These are phyloP conservation scores for Capitulum mitella DNA, from an alignment of 2,888 invertebrate genomes.

Conservation along the genomic window DNA sequence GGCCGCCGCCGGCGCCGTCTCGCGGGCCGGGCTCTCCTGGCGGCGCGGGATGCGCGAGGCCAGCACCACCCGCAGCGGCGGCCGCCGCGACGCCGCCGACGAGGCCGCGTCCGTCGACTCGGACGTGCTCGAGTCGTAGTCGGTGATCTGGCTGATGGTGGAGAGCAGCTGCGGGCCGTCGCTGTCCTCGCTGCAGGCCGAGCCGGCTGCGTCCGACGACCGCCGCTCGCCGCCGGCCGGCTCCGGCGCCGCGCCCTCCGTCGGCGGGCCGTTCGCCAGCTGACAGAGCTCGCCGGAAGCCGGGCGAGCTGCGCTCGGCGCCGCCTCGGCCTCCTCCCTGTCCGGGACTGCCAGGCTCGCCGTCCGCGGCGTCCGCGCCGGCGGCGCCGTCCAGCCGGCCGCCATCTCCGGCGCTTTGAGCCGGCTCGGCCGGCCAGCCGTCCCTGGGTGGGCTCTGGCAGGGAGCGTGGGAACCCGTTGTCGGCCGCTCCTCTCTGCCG, in stretches of 20 bases:
- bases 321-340: no score
- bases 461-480: no score
- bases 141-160: conserved; percentile 19
- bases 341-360: no score
- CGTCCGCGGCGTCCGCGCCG: no score
- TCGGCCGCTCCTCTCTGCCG: neutral
- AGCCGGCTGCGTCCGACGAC: neutral
- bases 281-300: no score
- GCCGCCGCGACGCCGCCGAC: neutral
- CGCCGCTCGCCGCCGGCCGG: neutral
- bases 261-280: no score
- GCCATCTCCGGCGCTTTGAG: no score
- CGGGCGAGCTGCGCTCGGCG: no score
- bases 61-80: neutral
- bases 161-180: neutral
- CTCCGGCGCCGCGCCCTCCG: neutral
- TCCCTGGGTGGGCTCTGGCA: no score
- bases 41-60: conserved; percentile 4
- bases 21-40: neutral
- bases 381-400: no score
- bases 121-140: conserved; percentile 18
- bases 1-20: neutral
- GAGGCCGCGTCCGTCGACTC: neutral
- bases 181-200: neutral
- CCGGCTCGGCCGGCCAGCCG: no score